Conservation (phyloP, 2,113 vertebrate genomes). For the Empidonax traillii region DNA sequence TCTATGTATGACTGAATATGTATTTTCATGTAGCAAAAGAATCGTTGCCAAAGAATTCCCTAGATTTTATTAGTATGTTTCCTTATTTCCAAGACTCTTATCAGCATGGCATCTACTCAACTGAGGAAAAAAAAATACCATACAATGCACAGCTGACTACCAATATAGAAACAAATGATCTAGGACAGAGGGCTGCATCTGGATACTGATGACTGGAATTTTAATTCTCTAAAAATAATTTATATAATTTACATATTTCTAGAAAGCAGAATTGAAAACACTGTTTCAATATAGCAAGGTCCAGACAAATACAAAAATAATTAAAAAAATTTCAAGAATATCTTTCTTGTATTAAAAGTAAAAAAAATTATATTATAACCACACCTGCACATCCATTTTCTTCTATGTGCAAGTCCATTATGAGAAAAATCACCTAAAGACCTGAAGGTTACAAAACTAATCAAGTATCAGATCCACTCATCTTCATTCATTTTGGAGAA, state of each 20-base stretch:
- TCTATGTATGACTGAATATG: background rate
- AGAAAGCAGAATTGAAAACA: background rate
- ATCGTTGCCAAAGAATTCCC: background rate
- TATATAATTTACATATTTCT: background rate
- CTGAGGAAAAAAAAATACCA: background rate
- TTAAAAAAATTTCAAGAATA: rapidly evolving
- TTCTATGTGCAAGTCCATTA: background rate
- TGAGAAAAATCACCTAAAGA: background rate
- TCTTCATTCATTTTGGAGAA: background rate
- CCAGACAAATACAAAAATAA: background rate
- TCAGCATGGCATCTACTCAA: background rate
- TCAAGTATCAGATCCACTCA: background rate
- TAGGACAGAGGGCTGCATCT: background rate
- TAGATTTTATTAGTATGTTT: background rate
- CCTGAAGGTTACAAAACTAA: background rate
- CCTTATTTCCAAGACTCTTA: background rate
- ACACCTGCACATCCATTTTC: background rate
- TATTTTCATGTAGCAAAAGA: background rate
- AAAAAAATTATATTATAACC: background rate
- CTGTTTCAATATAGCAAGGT: background rate
- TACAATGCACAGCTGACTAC: background rate
- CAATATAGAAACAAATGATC: background rate
- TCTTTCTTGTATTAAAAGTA: background rate
- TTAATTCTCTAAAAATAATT: background rate
- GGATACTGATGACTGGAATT: background rate